Conservation (phyloP, 2,888 invertebrate genomes). For the Nasonovia ribisnigri region DNA sequence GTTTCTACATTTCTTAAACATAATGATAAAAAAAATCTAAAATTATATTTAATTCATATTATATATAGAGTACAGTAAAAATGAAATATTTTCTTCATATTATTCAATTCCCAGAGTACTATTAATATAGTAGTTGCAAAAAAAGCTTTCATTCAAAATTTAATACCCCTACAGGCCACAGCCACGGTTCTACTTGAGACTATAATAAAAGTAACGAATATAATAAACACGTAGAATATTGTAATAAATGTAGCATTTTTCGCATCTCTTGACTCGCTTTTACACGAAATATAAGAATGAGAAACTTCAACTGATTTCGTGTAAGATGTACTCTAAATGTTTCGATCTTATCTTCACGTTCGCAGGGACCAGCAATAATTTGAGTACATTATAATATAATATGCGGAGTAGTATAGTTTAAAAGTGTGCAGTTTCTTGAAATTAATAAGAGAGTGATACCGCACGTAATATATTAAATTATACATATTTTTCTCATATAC, state of each 20-base stretch:
- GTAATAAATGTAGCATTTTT: background rate
- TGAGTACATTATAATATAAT: constrained; percentile 1
- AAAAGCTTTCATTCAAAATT: background rate
- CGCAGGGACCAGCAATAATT: background rate
- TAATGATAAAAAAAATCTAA: background rate
- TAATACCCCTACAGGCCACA: constrained; percentile 10
- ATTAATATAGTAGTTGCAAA: background rate
- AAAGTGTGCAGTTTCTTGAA: background rate
- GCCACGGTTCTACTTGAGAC: background rate
- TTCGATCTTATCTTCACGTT: background rate
- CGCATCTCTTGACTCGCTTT: constrained; percentile 4
- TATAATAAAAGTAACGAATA: constrained; percentile 5
- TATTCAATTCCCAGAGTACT: background rate
- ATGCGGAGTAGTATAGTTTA: background rate
- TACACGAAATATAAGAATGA: constrained; percentile 8
- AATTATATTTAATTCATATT: background rate
- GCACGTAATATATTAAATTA: background rate
- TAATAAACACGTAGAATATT: constrained; percentile 32
- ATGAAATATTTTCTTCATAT: background rate
- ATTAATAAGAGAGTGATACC: constrained; percentile 1
- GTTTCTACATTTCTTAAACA: background rate
- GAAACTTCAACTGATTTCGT: constrained; percentile 23
- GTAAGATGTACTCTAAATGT: constrained; percentile 19
- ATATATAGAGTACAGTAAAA: background rate
- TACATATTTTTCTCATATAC: background rate